Evolutionary conservation across 2,113 vertebrate species (phyloP), one percentile per base, ranked within the genome.

Genomic region (Nothobranchius kuhntae): DNA sequence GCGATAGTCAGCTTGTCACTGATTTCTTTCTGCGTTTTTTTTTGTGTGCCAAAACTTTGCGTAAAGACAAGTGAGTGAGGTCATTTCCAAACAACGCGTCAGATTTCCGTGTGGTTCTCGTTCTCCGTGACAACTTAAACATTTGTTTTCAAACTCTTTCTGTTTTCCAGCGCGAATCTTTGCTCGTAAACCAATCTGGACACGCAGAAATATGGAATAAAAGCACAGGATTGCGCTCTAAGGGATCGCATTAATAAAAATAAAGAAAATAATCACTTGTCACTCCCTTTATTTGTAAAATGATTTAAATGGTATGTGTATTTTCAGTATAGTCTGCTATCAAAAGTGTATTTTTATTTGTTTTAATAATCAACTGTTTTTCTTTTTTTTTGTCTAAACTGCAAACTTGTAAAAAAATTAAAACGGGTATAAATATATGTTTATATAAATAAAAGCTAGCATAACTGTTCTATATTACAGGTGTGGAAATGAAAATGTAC

Each of bases 51-150:
- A 61, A 68, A 71, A 56, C 53, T 70, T 75, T 63, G 26, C 69
- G 68, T 68, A 55, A 56, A 72, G 74, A 81, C 68, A 81, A 75
- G 42, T 61, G 10, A 65, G 69, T 80, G 80, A 90, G 83, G 75
- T 85, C 47, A 82, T 86, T 78, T 83, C 69, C 51, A 70, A 75
- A 82, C 67, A 63, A n/a, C 80, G 64, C 44, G 50, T 63, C 71
- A 59, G 51, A 46, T 68, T 71, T 62, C 66, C 21, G 14, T 15
- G 35, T 30, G 10, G 6, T 12, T 7, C n/a, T 46, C n/a, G 53
- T 60, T 44, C 13, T 48, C 17, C 44, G 52, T 12, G 21, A 55
- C 51, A 40, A 47, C 50, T 71, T 6, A 47, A 73, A 72, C 53
- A 64, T 61, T 65, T 54, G 13, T 30, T 14, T 15, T 50, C 15